Base-by-base conservation (phyloP, 1,140 invertebrate genomes). In the Cyclina sinensis region DNA sequence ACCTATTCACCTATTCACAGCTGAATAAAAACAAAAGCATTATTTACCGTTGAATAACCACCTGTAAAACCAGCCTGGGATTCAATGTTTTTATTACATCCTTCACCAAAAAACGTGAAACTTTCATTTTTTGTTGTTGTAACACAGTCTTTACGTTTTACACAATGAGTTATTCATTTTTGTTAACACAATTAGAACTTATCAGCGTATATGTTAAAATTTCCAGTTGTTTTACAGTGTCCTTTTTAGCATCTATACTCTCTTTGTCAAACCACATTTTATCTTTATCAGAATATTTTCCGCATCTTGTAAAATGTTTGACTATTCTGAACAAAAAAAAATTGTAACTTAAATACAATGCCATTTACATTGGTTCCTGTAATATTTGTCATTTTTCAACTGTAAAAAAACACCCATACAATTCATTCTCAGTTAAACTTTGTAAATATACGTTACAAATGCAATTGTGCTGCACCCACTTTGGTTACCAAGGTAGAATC, bases 11-110 rank as follows among this genome's bases (percentile, higher is more conserved):
- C n/a, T n/a, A n/a, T n/a, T n/a, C n/a, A n/a, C n/a, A 32, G 35
- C 16, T 73, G 68, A n/a, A 39, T 73, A 35, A 73, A 73, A 73
- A 73, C 68, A n/a, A 18, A 73, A 35, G 30, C 35, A 73, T 73
- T 73, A 18, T 39, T 12, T 32, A 39, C 7, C 14, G 68, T 73
- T 35, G 30, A 35, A 73, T 73, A 73, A n/a, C 35, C 68, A n/a
- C 4, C 14, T 7, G 18, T 16, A 39, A 73, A 73, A 9, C 68
- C 68, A 32, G 27, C 68, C 68, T 73, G 27, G 14, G 11, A 35
- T 73, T 35, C 35, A 14, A n/a, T 18, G 4, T 32, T 35, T 35
- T 73, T 35, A 32, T 35, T 35, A 12, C 11, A 35, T 4, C 4
- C 68, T n/a, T 73, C 27, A 3, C 30, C 30, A 73, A 12, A 32